Evolutionary conservation across 1,140 invertebrate species (phyloP).

Genomic region (Drosophila pallidifrons): DNA sequence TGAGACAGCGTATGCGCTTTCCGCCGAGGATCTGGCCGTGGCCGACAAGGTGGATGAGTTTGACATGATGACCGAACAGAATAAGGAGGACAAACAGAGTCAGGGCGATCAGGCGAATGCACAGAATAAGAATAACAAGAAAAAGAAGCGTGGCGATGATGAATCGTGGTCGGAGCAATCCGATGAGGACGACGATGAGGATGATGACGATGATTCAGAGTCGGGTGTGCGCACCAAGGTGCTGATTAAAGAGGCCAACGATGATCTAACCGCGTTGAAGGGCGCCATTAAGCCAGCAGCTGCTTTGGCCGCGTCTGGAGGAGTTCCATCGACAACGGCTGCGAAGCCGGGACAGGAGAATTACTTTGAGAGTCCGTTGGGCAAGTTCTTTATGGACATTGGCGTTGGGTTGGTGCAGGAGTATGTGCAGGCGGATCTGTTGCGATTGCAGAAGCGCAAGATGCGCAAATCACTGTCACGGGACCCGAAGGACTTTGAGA

Average conservation of each 20-base stretch:
- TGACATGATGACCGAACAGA: slow-evolving; percentile 82
- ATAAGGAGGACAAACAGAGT: slow-evolving; percentile 74
- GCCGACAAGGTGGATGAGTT: slow-evolving; percentile 83
- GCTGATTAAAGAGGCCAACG: slow-evolving; percentile 86
- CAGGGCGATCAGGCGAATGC: slow-evolving; percentile 35
- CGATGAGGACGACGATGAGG: slow-evolving; percentile 85
- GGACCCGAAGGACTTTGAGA: slow-evolving; percentile 89
- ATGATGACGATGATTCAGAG: slow-evolving; percentile 86
- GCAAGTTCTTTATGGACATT: slow-evolving; percentile 97
- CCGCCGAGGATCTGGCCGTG: slow-evolving; percentile 85
- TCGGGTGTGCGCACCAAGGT: slow-evolving; percentile 86
- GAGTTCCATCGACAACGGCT: slow-evolving; percentile 40
- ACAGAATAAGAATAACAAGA: slow-evolving; percentile 79
- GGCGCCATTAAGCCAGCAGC: slow-evolving; percentile 85
- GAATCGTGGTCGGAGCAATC: slow-evolving; percentile 85
- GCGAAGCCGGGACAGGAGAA: slow-evolving; percentile 76
- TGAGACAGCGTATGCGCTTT: slow-evolving; percentile 88
- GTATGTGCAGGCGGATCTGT: slow-evolving; percentile 95
- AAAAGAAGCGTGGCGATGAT: slow-evolving; percentile 80
- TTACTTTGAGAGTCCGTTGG: slow-evolving; percentile 94
- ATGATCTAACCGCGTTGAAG: slow-evolving; percentile 85
- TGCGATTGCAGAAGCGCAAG: slow-evolving; percentile 94
- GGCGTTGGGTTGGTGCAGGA: slow-evolving; percentile 96
- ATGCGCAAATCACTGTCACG: slow-evolving; percentile 87
- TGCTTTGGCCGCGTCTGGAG: slow-evolving; percentile 76